These are phyloP conservation scores for Scolanthus callimorphus DNA, from an alignment of 92 coral and sea anemone genomes.

Conservation along the genomic window DNA sequence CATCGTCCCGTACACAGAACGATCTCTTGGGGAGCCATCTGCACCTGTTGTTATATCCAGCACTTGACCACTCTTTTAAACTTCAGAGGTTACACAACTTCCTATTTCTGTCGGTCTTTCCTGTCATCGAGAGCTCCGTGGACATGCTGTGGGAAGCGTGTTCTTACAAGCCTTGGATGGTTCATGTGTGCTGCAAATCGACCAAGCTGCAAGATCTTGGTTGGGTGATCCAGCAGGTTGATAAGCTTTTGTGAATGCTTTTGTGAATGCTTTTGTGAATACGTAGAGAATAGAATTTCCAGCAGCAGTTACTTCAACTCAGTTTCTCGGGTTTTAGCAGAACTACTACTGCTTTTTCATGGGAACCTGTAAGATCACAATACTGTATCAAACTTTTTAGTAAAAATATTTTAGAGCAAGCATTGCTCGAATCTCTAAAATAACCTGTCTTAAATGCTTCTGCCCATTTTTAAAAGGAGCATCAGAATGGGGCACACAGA, in stretches of 20 bases:
- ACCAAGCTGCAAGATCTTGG: conserved; percentile 34
- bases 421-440: too few relatives aligned
- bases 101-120: conserved; percentile 41
- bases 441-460: too few relatives aligned
- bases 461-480: too few relatives aligned
- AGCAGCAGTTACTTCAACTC: too few relatives aligned
- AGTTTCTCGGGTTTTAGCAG: too few relatives aligned
- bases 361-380: too few relatives aligned
- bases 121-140: conserved; percentile 28
- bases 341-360: too few relatives aligned
- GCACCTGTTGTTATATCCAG: conserved; percentile 32
- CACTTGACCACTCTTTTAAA: conserved; percentile 24
- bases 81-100: conserved; percentile 32
- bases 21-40: conserved; percentile 26
- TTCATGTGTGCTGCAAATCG: conserved; percentile 35
- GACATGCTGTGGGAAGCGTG: conserved; percentile 15
- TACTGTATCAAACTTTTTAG: too few relatives aligned
- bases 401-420: too few relatives aligned
- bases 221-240: conserved; percentile 33
- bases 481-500: too few relatives aligned
- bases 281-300: too few relatives aligned
- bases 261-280: too few relatives aligned
- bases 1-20: conserved; percentile 33
- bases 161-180: conserved; percentile 23
- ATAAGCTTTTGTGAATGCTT: conserved; percentile 36